Evolutionary conservation across 2,888 invertebrate genomes (phyloP), one percentile per base, ranked within the genome.

Genomic region (Nomada fabriciana): DNA sequence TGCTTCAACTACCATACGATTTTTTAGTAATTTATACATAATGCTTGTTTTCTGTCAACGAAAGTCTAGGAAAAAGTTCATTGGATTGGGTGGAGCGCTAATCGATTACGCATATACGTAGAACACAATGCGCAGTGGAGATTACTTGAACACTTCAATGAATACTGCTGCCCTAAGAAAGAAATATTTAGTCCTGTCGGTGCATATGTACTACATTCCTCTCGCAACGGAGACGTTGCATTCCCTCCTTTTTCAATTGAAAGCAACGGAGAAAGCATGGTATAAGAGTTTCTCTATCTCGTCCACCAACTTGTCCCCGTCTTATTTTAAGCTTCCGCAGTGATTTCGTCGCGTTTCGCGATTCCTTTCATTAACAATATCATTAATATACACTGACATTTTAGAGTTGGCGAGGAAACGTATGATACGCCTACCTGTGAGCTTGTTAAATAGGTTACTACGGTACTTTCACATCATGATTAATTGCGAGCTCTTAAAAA

Each of bases 211-310:
- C n/a, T 18, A 11, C 7, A 36, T 36, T 69, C 42, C 70, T 53
- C 72, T 70, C 70, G 64, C 57, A 60, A 52, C 42, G 57, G 69
- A 70, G 72, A 78, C 7, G 36, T 36, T 36, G 36, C 36, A 36
- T 36, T 36, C 36, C 36, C 36, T 36, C 36, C 36, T 36, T 7
- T 36, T 36, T 36, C 36, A 36, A 36, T 36, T 36, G 36, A 36
- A 67, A 53, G 55, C 47, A 43, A 23, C 50, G 42, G 63, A 55
- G 79, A 83, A 83, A 83, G 78, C 79, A 65, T 47, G 69, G 64
- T 25, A 59, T 52, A 64, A 63, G 67, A 70, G 76, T 23, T 57
- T 73, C 57, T 61, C 69, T 76, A 74, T 74, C 73, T 52, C 23
- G 53, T 57, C 70, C 78, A 59, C 69, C 52, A 52, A 69, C 64